Base-by-base conservation (phyloP, 2,888 invertebrate species). In the Argyresthia goedartella region DNA sequence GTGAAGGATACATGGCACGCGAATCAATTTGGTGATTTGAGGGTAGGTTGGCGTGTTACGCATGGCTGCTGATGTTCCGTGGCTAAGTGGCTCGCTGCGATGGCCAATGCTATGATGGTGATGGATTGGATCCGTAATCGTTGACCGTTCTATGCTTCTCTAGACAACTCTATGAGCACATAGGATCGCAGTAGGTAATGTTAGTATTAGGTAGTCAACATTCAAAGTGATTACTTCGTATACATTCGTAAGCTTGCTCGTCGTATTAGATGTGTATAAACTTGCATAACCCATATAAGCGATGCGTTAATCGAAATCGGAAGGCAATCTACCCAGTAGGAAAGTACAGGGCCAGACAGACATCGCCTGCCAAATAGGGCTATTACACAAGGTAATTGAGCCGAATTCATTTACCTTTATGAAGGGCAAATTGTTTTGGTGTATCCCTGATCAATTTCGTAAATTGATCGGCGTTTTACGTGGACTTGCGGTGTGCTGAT, bases 391-490 rank as follows among this genome's bases (percentile, higher is more conserved):
- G 35, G 53, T 53, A 53, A 77, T 74, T 71, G 69, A 64, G 62
- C 66, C 63, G 60, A 78, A 74, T 73, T 77, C 75, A 80, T 79
- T 71, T 73, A 72, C 71, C 66, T 76, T 75, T 78, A 82, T 75
- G 73, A 77, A 73, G 76, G 81, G 77, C 65, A 76, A 81, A 81
- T 77, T 76, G 78, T 73, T 76, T 70, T 68, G 73, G 73, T 73
- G 71, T 73, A 73, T 76, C 77, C 76, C 80, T 72, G 73, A 77
- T 79, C 80, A 81, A 81, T 81, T 81, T 81, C 71, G 62, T 65
- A 79, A 81, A 82, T 79, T 78, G 76, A 74, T 71, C 65, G 64
- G 35, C 46, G 60, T 66, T 59, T 63, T 57, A 60, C 56, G 58
- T 14, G 34, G 47, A 47, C 25, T 25, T 25, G 25, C 25, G 25